Evolutionary conservation across 2,888 invertebrate species (phyloP), one percentile per base, ranked within the genome.

Genomic region (Serripes groenlandicus): DNA sequence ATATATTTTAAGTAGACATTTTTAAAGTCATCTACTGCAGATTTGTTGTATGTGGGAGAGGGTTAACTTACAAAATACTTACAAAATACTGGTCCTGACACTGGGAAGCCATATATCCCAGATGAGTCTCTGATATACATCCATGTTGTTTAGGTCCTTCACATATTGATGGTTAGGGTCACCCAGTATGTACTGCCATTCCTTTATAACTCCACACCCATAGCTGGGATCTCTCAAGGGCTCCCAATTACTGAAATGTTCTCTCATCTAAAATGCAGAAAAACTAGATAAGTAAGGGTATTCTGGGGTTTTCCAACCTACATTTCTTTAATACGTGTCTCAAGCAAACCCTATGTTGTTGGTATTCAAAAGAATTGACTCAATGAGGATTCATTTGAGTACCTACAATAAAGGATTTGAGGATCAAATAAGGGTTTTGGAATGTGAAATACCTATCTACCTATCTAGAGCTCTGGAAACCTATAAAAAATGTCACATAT

Each of bases 101-200:
- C 96, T 96, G n/a, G 98, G 98, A 95, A 98, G 96, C 96, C 98
- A 98, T 83, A 97, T 97, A 92, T 98, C 97, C 98, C 98, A 98
- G 88, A 99, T 95, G 78, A 98, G 95, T 90, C 96, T 96, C 94
- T 97, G 97, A 93, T 97, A 98, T 0, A 97, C 97, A 83, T 95
- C 93, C 90, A 95, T 93, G 72, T 93, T 89, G 68, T 93, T 91
- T 71, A 78, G 81, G 49, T 89, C 90, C 56, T 90, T 82, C 26
- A 76, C 78, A 52, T 88, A 88, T 37, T 78, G 78, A n/a, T 84
- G 85, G 71, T 86, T 90, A 9, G 88, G 86, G 34, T 93, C 93
- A 74, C 95, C 95, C 42, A 95, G 90, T 32, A 95, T 84, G n/a
- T 90, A 90, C 81, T 94, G 94, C 95, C 95, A 95, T 58, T 94